These are phyloP conservation scores for Eriosoma lanigerum DNA, from an alignment of 1,140 invertebrate genomes.

Conservation along the genomic window DNA sequence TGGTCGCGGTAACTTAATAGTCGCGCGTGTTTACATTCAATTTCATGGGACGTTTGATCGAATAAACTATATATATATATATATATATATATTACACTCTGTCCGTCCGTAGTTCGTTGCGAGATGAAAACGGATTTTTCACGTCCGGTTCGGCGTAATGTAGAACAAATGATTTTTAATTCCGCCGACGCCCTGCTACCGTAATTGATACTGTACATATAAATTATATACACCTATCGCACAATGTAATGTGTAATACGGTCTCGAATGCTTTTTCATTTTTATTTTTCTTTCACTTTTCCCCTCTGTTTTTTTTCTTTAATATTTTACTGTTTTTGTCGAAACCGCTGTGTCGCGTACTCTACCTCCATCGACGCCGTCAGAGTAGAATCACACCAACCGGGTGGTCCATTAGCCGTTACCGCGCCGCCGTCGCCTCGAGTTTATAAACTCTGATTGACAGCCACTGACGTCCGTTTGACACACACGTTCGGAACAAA, in stretches of 20 bases:
- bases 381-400: constrained; percentile 22
- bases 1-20: constrained; percentile 47
- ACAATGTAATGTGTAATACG: too few relatives aligned
- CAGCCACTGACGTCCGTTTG: constrained; percentile 35
- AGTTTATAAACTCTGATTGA: not conserved
- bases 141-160: not conserved
- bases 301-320: not conserved
- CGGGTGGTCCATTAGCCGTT: constrained; percentile 38
- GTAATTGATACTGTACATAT: constrained; percentile 20
- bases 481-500: constrained; percentile 40
- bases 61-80: too few relatives aligned
- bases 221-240: too few relatives aligned
- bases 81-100: too few relatives aligned
- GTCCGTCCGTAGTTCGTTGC: not conserved
- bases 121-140: constrained; percentile 12
- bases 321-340: not conserved
- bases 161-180: constrained; percentile 47
- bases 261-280: not conserved
- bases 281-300: not conserved
- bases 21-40: constrained; percentile 48
- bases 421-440: not conserved
- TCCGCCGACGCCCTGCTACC: not conserved
- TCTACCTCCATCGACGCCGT: too few relatives aligned
- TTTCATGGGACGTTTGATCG: constrained; percentile 51
- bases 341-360: not conserved